Conservation (phyloP, 1,140 invertebrate genomes). For the Papilio dardanus region DNA sequence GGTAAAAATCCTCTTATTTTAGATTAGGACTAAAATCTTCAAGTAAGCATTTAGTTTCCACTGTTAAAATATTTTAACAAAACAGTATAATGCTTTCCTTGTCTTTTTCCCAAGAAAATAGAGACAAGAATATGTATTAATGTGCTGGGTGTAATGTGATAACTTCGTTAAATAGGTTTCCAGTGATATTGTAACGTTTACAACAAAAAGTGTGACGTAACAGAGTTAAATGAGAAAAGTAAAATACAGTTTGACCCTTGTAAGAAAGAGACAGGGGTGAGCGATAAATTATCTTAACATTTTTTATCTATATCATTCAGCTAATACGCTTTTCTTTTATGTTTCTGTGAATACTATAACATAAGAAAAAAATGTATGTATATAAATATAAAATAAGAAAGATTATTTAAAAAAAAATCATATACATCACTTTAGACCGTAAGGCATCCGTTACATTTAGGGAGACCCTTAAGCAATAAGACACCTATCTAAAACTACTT, state of each 20-base stretch:
- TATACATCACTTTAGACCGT: too few relatives aligned
- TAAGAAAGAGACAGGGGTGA: conserved; percentile 1
- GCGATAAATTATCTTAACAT: conserved; percentile 13
- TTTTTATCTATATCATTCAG: conserved; percentile 4
- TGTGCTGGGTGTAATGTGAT: too few relatives aligned
- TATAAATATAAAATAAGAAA: too few relatives aligned
- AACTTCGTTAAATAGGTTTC: too few relatives aligned
- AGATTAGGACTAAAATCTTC: neutral
- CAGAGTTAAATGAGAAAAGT: neutral
- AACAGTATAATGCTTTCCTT: neutral
- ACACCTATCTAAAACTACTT: too few relatives aligned
- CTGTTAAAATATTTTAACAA: neutral
- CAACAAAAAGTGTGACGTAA: neutral
- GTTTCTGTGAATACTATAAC: neutral
- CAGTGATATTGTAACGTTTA: too few relatives aligned
- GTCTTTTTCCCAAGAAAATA: neutral
- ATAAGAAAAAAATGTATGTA: neutral
- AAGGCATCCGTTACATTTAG: too few relatives aligned
- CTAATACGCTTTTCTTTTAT: neutral
- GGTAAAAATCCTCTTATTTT: too few relatives aligned
- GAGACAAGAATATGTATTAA: too few relatives aligned
- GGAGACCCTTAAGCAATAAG: too few relatives aligned
- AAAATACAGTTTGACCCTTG: conserved; percentile 7
- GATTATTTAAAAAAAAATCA: too few relatives aligned
- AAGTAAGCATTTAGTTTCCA: neutral